phyloP scores from a whole-genome alignment of 2,888 invertebrate species.

The Drosophila neutralis region DNA sequence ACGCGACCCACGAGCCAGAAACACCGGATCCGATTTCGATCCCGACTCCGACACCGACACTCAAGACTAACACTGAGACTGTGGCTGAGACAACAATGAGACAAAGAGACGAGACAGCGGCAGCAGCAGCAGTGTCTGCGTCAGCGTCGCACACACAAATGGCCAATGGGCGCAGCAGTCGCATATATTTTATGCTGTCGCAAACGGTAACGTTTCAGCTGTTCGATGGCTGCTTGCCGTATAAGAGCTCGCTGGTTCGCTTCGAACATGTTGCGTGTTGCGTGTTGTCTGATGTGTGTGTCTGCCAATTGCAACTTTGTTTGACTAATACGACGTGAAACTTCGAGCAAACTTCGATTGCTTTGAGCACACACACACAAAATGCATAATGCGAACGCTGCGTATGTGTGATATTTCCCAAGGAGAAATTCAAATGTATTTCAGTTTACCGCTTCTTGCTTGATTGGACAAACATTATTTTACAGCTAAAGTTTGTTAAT shows the following conservation, averaged over 20 bases:
- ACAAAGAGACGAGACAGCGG: conserved; percentile 36
- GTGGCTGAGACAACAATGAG: neutral
- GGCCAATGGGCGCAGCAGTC: conserved; percentile 63
- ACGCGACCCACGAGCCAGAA: conserved; percentile 41
- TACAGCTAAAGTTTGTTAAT: neutral
- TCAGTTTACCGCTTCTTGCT: neutral
- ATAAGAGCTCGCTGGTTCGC: conserved; percentile 51
- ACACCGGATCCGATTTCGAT: conserved; percentile 15
- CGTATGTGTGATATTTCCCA: conserved; percentile 45
- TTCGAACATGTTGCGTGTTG: conserved; percentile 63
- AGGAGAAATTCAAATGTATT: conserved; percentile 4
- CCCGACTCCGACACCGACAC: conserved; percentile 20
- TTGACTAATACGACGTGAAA: conserved; percentile 9
- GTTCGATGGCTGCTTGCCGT: conserved; percentile 30
- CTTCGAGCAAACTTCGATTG: conserved; percentile 5
- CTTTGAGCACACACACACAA: conserved; percentile 4
- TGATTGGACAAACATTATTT: conserved; percentile 27
- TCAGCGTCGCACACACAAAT: conserved; percentile 76
- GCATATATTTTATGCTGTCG: conserved; percentile 75
- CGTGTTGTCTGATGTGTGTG: conserved; percentile 9
- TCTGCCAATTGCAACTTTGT: conserved; percentile 23
- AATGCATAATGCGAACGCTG: conserved; percentile 22
- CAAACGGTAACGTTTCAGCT: conserved; percentile 36
- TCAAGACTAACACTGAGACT: neutral
- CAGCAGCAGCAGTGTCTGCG: conserved; percentile 48